phyloP scores from a whole-genome alignment of 2,888 invertebrate species.

The Mesochorus sp. region DNA sequence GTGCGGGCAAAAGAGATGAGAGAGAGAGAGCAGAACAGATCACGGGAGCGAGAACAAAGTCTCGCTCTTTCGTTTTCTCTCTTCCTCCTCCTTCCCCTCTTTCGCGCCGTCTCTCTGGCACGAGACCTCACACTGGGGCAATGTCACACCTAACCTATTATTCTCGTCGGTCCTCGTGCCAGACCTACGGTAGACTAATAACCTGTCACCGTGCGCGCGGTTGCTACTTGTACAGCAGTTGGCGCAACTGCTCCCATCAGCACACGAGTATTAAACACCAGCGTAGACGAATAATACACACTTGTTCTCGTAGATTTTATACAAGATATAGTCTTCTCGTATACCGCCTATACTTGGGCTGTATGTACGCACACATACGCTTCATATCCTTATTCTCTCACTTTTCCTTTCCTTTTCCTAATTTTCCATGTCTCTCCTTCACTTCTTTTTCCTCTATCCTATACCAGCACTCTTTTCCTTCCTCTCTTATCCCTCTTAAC shows the following conservation, averaged over 20 bases:
- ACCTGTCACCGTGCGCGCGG: slow-evolving; percentile 68
- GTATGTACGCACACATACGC: too few relatives aligned
- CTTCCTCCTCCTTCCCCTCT: slow-evolving; percentile 23
- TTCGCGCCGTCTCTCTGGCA: slow-evolving; percentile 62
- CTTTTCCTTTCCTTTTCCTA: too few relatives aligned
- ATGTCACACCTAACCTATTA: slow-evolving; percentile 78
- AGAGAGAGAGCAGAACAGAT: slow-evolving; percentile 35
- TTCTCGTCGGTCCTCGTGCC: slow-evolving; percentile 72
- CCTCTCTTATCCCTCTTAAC: too few relatives aligned
- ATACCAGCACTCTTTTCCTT: too few relatives aligned
- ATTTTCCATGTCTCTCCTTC: slow-evolving; percentile 6
- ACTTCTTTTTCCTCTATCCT: too few relatives aligned
- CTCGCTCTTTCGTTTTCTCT: slow-evolving; percentile 24
- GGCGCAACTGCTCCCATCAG: slow-evolving; percentile 10
- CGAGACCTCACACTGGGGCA: slow-evolving; percentile 76
- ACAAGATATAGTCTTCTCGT: too few relatives aligned
- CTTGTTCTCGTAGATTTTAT: too few relatives aligned
- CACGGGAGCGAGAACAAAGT: slow-evolving; percentile 25
- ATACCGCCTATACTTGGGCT: too few relatives aligned
- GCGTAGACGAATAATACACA: slow-evolving; percentile 16
- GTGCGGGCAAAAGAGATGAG: slow-evolving; percentile 8
- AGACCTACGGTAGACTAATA: slow-evolving; percentile 78
- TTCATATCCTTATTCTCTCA: too few relatives aligned
- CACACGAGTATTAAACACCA: slow-evolving; percentile 2
- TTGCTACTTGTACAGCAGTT: slow-evolving; percentile 61